Evolutionary conservation across 1,140 invertebrate genomes (phyloP), one percentile per base, ranked within the genome.

Genomic region (Kradibia gibbosae): DNA sequence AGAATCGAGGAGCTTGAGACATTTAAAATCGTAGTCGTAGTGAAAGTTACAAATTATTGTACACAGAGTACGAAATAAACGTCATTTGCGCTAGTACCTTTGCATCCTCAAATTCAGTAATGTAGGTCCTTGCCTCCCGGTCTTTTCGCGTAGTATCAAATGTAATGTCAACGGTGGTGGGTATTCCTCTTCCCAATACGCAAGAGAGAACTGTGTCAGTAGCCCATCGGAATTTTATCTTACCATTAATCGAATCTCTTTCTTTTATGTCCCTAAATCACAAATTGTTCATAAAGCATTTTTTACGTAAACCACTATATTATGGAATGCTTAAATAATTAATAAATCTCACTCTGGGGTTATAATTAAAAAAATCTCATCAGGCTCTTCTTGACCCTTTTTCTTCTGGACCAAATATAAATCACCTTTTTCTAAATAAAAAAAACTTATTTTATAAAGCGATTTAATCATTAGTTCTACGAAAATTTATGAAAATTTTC

Each of bases 131-230:
- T 84, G 91, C 91, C 83, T 93, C 90, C 83, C 92, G 90, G 85
- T 93, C 92, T 82, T 89, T 91, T 78, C 93, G 89, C 25, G 93
- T 86, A 1, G 93, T 94, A 84, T 94, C 93, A 85, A 94, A 95
- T 81, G 92, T 92, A 25, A 95, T 90, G 82, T 93, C 91, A 53
- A 95, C 86, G 3, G 91, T 93, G n/a, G 92, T 89, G 8, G 91
- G 88, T 82, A 92, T 85, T 55, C 87, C 88, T 74, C 88, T 87
- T 22, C 91, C 89, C 81, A 91, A 88, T 48, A 91, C 88, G 83
- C 93, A 94, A 4, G 92, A 93, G 71, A 93, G 87, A 39, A 95
- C 85, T 0, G 92, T 92, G 83, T 91, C 91, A 0, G 92, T 86
- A 34, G 92, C 91, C 94, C 94, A 95, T 82, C 91, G 91, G 8